phyloP scores from a whole-genome alignment of 2,113 vertebrate genomes.

The Hippocampus comes region DNA sequence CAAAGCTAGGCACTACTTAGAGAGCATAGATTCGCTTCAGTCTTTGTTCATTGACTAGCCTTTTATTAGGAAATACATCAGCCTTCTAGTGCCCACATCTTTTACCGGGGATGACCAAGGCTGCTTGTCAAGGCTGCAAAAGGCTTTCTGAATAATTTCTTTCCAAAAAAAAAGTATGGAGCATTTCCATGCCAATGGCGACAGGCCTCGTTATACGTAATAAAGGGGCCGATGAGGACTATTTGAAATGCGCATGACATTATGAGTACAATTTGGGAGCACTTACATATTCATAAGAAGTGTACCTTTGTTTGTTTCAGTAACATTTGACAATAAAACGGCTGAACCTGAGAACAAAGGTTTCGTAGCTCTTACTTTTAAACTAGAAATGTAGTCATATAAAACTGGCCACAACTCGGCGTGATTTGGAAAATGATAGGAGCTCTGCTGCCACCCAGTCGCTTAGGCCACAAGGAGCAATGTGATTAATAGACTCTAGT shows the following conservation, averaged over 20 bases:
- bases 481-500: neutral
- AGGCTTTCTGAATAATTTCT: constrained; percentile 29
- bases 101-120: neutral
- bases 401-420: neutral
- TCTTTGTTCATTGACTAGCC: neutral
- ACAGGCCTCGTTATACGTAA: constrained; percentile 37
- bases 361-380: neutral
- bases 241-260: constrained; percentile 35
- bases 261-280: constrained; percentile 17
- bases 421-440: no score
- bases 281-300: constrained; percentile 35
- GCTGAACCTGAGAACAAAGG: neutral
- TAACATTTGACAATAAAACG: neutral
- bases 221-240: constrained; percentile 34
- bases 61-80: neutral
- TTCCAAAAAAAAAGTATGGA: neutral
- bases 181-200: constrained; percentile 47
- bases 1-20: neutral
- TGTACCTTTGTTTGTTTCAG: constrained; percentile 16
- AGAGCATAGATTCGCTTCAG: no score
- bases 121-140: neutral
- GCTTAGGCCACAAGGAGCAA: neutral
- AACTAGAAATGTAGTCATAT: neutral
- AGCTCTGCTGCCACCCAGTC: no score
- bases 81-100: neutral